These are phyloP conservation scores for Pandemis cinnamomeana DNA, from an alignment of 2,888 invertebrate genomes.

Conservation along the genomic window DNA sequence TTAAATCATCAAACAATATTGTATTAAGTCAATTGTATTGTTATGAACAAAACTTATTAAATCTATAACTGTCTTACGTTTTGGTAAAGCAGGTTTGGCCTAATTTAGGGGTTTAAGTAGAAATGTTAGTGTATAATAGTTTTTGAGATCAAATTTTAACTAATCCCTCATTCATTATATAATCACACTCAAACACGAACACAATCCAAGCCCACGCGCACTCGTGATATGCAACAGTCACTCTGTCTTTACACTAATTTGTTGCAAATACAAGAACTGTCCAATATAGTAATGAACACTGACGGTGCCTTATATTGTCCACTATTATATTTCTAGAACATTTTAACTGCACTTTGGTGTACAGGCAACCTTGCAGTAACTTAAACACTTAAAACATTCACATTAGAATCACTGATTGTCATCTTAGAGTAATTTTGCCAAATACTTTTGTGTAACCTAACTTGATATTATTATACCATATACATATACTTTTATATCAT, in stretches of 20 bases:
- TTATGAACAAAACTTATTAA: neutral
- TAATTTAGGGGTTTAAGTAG: neutral
- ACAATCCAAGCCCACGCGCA: neutral
- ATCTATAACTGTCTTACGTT: neutral
- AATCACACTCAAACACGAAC: neutral
- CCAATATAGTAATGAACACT: slow-evolving; percentile 50
- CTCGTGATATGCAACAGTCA: neutral
- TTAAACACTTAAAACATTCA: neutral
- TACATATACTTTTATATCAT: neutral
- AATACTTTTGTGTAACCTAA: neutral
- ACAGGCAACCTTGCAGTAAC: neutral
- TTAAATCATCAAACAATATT: too few relatives aligned
- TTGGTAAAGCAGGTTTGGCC: neutral
- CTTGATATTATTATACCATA: neutral
- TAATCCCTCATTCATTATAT: neutral
- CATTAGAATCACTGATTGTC: neutral
- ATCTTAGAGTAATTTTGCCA: too few relatives aligned
- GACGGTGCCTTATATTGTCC: slow-evolving; percentile 68
- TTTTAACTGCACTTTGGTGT: slow-evolving; percentile 1
- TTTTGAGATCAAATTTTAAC: neutral
- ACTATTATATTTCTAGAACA: slow-evolving; percentile 44
- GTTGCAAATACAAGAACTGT: slow-evolving; percentile 18
- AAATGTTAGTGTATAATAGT: neutral
- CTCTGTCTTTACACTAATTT: neutral
- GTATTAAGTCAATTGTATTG: too few relatives aligned